Conservation (phyloP, 2,888 invertebrate species). For the Diogma glabrata region DNA sequence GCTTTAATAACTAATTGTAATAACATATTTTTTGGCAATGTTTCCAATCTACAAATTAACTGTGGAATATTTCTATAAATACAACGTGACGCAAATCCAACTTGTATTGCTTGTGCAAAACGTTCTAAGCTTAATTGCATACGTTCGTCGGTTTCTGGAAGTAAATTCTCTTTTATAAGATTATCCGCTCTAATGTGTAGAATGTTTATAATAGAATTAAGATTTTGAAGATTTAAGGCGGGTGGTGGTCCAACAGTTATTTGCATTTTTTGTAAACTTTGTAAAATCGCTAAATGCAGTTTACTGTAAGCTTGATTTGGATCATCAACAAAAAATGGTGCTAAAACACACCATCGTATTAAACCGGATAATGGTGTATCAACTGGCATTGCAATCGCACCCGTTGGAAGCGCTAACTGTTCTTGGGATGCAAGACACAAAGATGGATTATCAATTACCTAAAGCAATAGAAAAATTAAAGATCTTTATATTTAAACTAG, state of each 20-base stretch:
- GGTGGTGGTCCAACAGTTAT: constrained; percentile 40
- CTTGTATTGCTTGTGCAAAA: constrained; percentile 72
- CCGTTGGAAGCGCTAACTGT: constrained; percentile 56
- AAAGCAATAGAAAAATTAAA: no score
- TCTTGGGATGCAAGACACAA: constrained; percentile 57
- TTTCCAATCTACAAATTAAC: constrained; percentile 46
- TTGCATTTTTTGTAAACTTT: constrained; percentile 46
- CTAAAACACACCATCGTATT: constrained; percentile 63
- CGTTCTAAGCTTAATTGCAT: constrained; percentile 56
- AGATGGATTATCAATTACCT: constrained; percentile 50
- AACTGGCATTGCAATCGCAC: constrained; percentile 74
- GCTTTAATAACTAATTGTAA: constrained; percentile 51
- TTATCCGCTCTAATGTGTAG: constrained; percentile 38
- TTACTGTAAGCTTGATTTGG: constrained; percentile 43
- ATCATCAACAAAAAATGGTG: constrained; percentile 43
- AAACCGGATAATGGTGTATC: constrained; percentile 71
- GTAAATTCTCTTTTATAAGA: constrained; percentile 32
- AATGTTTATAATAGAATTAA: constrained; percentile 40
- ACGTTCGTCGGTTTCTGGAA: constrained; percentile 34
- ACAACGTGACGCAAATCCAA: constrained; percentile 64
- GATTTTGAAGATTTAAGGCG: constrained; percentile 51
- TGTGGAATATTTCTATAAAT: constrained; percentile 69
- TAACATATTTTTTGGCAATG: constrained; percentile 51
- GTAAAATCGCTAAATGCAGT: constrained; percentile 54
- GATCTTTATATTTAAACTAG: no score